Percentiles rank a stretch among this genome's conserved stretches.
Conservation (phyloP, 2,113 vertebrate genomes). For the Xyliphius kryptos region DNA sequence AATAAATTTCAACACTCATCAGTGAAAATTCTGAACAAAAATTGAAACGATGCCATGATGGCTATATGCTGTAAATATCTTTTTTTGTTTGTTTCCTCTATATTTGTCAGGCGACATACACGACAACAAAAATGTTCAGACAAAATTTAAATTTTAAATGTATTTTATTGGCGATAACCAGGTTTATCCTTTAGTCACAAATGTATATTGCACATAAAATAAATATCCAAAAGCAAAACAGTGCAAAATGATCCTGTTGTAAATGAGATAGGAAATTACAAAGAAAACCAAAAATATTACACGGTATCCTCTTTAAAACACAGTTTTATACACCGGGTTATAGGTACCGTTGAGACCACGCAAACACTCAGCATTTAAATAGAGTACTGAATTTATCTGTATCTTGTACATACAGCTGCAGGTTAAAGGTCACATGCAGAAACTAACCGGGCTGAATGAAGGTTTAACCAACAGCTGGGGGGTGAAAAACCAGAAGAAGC, state of each 20-base stretch:
- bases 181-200: conserved; percentile 72
- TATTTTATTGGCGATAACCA: conserved; percentile 77
- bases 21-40: too few relatives aligned
- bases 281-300: conserved; percentile 47
- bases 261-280: conserved; percentile 30
- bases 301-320: conserved; percentile 61
- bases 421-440: conserved; percentile 76
- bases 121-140: neutral
- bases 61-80: too few relatives aligned
- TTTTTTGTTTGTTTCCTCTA: too few relatives aligned
- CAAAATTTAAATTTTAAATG: conserved; percentile 59
- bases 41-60: too few relatives aligned
- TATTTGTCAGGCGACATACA: too few relatives aligned
- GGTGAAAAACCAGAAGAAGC: conserved; percentile 35
- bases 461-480: conserved; percentile 40
- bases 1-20: too few relatives aligned
- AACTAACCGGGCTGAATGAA: conserved; percentile 75
- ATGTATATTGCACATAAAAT: conserved; percentile 74
- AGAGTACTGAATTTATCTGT: conserved; percentile 61
- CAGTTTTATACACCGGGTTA: too few relatives aligned
- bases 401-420: conserved; percentile 72
- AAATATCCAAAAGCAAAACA: conserved; percentile 54
- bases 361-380: conserved; percentile 63
- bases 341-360: conserved; percentile 67
- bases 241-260: conserved; percentile 44